Evolutionary conservation across 2,113 vertebrate genomes (phyloP).

Genomic region (Sorex fumeus): DNA sequence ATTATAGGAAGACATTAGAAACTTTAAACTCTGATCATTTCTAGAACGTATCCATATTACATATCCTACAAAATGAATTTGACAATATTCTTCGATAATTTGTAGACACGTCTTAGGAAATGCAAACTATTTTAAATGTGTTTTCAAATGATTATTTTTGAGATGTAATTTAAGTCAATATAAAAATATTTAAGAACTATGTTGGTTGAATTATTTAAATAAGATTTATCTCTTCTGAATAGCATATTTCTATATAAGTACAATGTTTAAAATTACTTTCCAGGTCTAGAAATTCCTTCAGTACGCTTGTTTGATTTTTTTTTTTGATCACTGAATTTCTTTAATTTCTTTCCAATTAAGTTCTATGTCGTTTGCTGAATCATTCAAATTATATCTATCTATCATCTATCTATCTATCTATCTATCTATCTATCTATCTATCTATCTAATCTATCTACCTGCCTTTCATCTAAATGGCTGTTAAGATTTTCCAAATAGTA

Average conservation of each 20-base stretch:
- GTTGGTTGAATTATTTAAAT: background rate
- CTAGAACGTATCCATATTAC: background rate
- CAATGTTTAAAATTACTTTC: background rate
- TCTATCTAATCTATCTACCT: too few relatives aligned
- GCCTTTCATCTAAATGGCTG: too few relatives aligned
- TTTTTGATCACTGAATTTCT: background rate
- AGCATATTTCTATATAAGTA: background rate
- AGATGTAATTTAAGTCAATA: background rate
- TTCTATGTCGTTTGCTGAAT: background rate
- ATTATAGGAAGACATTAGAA: background rate
- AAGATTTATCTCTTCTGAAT: background rate
- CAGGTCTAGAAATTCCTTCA: background rate
- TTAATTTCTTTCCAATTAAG: too few relatives aligned
- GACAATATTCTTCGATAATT: background rate
- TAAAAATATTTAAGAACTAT: background rate
- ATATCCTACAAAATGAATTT: background rate
- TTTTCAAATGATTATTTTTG: background rate
- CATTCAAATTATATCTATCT: too few relatives aligned
- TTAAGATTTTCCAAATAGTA: background rate
- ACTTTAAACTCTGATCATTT: background rate
- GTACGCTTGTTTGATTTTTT: background rate
- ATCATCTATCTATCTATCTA: too few relatives aligned
- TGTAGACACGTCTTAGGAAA: constrained; percentile 29
- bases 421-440: too few relatives aligned
- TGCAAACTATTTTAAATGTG: background rate